Conservation (phyloP, 2,888 invertebrate species). For the Drosophila antonietae region DNA sequence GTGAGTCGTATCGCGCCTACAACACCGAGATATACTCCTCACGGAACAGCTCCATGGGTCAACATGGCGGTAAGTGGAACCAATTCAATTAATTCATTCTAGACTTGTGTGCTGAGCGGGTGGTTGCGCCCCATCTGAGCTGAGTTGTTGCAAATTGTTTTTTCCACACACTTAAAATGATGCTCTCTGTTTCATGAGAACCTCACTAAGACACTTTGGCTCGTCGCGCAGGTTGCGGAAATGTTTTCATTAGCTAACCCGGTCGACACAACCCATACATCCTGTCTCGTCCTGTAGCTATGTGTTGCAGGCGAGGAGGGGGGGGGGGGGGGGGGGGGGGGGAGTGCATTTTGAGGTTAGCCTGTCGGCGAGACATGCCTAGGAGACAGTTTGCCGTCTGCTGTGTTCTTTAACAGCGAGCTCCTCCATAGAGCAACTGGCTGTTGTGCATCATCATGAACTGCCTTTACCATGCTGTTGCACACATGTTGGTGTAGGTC, state of each 20-base stretch:
- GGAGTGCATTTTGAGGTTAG: conserved; percentile 26
- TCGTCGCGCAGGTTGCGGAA: conserved; percentile 36
- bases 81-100: conserved; percentile 41
- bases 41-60: conserved; percentile 42
- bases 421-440: conserved; percentile 32
- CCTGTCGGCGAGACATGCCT: conserved; percentile 44
- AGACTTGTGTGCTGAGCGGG: background rate
- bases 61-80: conserved; percentile 61
- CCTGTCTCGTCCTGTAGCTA: background rate
- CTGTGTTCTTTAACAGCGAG: background rate
- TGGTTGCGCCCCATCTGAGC: too few relatives aligned
- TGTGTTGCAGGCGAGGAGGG: too few relatives aligned
- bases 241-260: conserved; percentile 46
- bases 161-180: conserved; percentile 44
- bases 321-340: too few relatives aligned
- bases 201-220: conserved; percentile 28
- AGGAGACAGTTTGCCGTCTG: conserved; percentile 9
- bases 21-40: conserved; percentile 52
- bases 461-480: conserved; percentile 33
- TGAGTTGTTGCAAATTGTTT: conserved; percentile 25
- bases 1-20: conserved; percentile 56
- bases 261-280: conserved; percentile 9
- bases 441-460: conserved; percentile 34
- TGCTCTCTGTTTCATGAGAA: conserved; percentile 37
- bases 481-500: conserved; percentile 72